Evolutionary conservation across 2,797 vertebrate species (phyloP), one percentile per base, ranked within the genome.

Genomic region (Moxostoma hubbsi): DNA sequence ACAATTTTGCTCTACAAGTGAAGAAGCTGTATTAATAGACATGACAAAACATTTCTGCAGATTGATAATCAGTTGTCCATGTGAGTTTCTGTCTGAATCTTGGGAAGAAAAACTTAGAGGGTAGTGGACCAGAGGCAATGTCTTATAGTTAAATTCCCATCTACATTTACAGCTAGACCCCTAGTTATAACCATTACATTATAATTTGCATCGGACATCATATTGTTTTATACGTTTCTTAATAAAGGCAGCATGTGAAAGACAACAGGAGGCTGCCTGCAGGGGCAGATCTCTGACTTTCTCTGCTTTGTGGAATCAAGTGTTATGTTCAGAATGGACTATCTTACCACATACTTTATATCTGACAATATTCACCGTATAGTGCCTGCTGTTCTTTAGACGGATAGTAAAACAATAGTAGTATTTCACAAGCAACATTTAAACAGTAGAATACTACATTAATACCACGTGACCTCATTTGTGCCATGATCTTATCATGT

Each of bases 181-280:
- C 47, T 64, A 65, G 69, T 59, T 63, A 62, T 7, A 69, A 11
- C 65, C 71, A 61, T 66, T 24, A 15, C 16, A 43, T 55, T n/a
- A 16, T 59, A 59, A 45, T 79, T 81, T 79, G 57, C 62, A 36
- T 62, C 46, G 12, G 62, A 75, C 46, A 2, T 43, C 9, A 9
- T 66, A 53, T 67, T 43, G 53, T 82, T 75, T 75, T 72, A 78
- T 66, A 12, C 55, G 68, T 15, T n/a, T 65, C 53, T 74, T 51
- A 61, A 71, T 45, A 59, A 12, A 11, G 11, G 5, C 9, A 5
- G 4, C 15, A 45, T 71, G 67, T 77, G 55, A 73, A 18, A 12
- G 15, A 63, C 63, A 58, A 16, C 63, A 13, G 74, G 64, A 54
- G 46, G 18, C 55, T 75, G 58, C 81, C 71, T 80, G 55, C 43